These are phyloP conservation scores for Apolygus lucorum DNA, from an alignment of 1,140 invertebrate genomes.

Conservation along the genomic window DNA sequence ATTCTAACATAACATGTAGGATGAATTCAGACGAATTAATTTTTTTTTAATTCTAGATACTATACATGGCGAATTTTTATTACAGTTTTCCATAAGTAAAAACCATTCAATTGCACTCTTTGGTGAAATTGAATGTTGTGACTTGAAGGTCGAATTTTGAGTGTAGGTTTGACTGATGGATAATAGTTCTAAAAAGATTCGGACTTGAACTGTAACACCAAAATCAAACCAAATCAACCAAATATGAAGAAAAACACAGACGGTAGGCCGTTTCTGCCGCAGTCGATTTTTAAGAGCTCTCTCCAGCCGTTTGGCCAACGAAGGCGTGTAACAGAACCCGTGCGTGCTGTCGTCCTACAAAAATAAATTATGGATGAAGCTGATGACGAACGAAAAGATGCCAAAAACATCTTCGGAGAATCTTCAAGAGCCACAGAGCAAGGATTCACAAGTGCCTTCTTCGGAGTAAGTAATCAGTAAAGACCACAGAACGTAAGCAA, in stretches of 20 bases:
- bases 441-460: not conserved
- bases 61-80: no score
- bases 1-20: no score
- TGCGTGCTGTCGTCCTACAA: constrained; percentile 18
- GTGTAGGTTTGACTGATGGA: no score
- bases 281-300: constrained; percentile 17
- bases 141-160: no score
- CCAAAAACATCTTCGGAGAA: constrained; percentile 1
- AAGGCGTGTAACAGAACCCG: constrained; percentile 25
- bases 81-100: no score
- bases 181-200: no score
- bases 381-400: constrained; percentile 13
- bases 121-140: no score
- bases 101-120: no score
- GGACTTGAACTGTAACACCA: not conserved
- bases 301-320: constrained; percentile 24
- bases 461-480: no score
- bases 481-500: no score
- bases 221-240: not conserved
- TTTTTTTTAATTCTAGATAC: no score
- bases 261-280: constrained; percentile 10
- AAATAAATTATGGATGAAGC: not conserved
- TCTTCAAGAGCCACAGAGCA: not conserved
- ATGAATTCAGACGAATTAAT: no score
- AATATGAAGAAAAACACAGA: constrained; percentile 17